Conservation (phyloP, 2,113 vertebrate genomes). For the Gobius niger region DNA sequence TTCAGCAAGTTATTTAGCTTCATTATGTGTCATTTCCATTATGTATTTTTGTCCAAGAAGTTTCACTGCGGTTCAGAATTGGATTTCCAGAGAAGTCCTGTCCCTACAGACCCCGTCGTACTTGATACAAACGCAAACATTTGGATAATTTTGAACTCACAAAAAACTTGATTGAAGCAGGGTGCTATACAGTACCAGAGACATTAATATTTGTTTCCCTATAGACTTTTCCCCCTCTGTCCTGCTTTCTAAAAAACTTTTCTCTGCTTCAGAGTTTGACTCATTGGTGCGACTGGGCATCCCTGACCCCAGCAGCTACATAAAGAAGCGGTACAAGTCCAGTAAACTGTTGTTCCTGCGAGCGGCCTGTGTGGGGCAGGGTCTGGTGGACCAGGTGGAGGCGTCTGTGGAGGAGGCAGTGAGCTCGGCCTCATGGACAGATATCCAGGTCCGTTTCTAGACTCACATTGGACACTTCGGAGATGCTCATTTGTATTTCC, state of each 20-base stretch:
- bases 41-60: not conserved
- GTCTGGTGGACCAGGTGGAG: slow-evolving; percentile 92
- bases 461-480: not conserved
- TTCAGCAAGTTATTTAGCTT: not conserved
- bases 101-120: too few relatives aligned
- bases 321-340: slow-evolving; percentile 90
- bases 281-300: slow-evolving; percentile 89
- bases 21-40: too few relatives aligned
- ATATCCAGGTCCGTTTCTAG: slow-evolving; percentile 76
- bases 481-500: too few relatives aligned
- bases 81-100: too few relatives aligned
- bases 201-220: not conserved
- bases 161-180: too few relatives aligned
- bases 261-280: slow-evolving; percentile 85
- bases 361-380: slow-evolving; percentile 85
- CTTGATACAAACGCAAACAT: too few relatives aligned
- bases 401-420: slow-evolving; percentile 94
- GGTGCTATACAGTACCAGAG: too few relatives aligned
- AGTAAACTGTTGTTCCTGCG: slow-evolving; percentile 84
- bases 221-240: not conserved
- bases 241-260: not conserved
- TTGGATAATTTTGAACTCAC: too few relatives aligned
- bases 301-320: slow-evolving; percentile 87
- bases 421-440: slow-evolving; percentile 87
- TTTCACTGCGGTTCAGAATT: too few relatives aligned